A percentile compares a stretch with the other conserved stretches of the same genome.
phyloP scores from a whole-genome alignment of 1,140 invertebrate genomes.

The Atta colombica region DNA sequence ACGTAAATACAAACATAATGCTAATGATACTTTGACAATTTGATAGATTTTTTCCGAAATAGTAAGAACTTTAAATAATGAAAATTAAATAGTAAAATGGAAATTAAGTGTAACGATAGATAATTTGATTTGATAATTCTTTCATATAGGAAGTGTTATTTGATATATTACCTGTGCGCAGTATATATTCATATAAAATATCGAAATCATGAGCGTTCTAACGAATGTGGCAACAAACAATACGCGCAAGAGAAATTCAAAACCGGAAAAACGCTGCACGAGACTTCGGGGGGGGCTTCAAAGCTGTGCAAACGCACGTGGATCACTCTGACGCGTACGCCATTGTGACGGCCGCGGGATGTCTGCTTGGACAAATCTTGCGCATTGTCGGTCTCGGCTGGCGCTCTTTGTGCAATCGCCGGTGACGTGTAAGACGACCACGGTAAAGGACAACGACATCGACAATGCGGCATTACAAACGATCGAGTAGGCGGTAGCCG shows the following conservation, averaged over 20 bases:
- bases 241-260: background rate
- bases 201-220: background rate
- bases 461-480: slow-evolving; percentile 67
- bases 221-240: slow-evolving; percentile 5
- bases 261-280: slow-evolving; percentile 8
- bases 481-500: slow-evolving; percentile 78
- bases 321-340: slow-evolving; percentile 35
- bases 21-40: background rate
- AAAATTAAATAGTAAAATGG: background rate
- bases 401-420: slow-evolving; percentile 60
- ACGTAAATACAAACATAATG: background rate
- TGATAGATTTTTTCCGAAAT: background rate
- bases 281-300: background rate
- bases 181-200: background rate
- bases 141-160: background rate
- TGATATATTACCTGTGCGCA: background rate
- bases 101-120: background rate
- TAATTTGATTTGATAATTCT: background rate
- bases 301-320: slow-evolving; percentile 61
- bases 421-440: slow-evolving; percentile 62
- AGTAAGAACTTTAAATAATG: no score
- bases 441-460: slow-evolving; percentile 58
- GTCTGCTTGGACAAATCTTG: slow-evolving; percentile 75
- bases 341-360: slow-evolving; percentile 62
- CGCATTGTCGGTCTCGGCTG: slow-evolving; percentile 70